Base-by-base conservation (phyloP, 2,113 vertebrate genomes). In the Siphamia tubifer region DNA sequence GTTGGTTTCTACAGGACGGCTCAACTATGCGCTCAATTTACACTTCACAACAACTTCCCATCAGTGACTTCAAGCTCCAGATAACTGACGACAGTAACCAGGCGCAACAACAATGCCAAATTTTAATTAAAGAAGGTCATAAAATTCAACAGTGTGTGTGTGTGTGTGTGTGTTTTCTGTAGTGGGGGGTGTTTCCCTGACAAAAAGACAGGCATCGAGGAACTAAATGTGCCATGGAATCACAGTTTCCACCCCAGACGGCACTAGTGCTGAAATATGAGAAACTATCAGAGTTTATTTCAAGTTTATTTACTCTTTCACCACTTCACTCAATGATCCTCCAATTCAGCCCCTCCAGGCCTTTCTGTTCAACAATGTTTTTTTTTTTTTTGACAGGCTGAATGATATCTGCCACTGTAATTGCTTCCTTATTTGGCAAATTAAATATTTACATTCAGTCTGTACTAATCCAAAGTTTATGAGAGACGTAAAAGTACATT, bases 101-200 rank as follows among this genome's bases (percentile, higher is more conserved):
- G 38, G 79, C 2, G 3, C 60, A 85, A 74, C 60, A 85, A 74
- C 68, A 83, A 85, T 83, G 79, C 49, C 65, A 83, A 35, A 68
- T 85, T 87, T 83, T 89, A 87, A 92, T 91, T 89, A 88, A 90
- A 84, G 57, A 68, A 58, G 75, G 74, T 85, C 74, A 77, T 87
- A 82, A 90, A 89, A 74, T 79, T 64, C 71, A 70, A 15, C 28
- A 43, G 40, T 61, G 24, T 0, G 1, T 15, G 40, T 72, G 79
- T 47, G 69, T 54, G n/a, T 43, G 60, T 32, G 30, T 36, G 13
- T n/a, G n/a, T n/a, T n/a, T n/a, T n/a, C n/a, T n/a, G n/a, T n/a
- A n/a, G n/a, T 7, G 16, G 57, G 68, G 47, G 60, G 75, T 76
- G 58, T 68, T 81, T 79, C 74, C 61, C 70, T 47, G 49, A 84